Base-by-base conservation (phyloP, 2,113 vertebrate species). In the Cynoglossus semilaevis region DNA sequence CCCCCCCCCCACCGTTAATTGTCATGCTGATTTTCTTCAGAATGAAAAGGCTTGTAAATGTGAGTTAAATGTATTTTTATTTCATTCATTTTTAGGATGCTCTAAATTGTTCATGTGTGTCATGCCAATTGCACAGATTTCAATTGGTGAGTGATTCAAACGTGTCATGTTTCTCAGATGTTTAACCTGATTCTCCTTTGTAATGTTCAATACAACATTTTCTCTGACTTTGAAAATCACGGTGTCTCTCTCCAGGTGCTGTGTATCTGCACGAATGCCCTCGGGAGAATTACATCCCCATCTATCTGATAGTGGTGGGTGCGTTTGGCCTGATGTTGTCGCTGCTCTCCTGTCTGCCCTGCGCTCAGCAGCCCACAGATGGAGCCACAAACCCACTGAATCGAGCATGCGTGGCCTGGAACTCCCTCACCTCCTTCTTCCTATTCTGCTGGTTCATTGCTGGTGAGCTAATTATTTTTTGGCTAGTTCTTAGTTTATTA, bases 261-360 rank as follows among this genome's bases (percentile, higher is more conserved):
- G 12, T 63, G 1, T 43, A 91, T 44, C 64, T 90, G 22, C 0
- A 83, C 0, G 82, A 90, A 13, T 92, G 91, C 66, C 85, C 90
- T 0, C 61, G 45, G 2, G 18, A 91, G 75, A 53, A 0, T 58
- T 77, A 41, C 62, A 90, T 92, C 70, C 90, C 91, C 70, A 72
- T 92, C 66, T 92, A 89, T 38, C 16, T 91, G 77, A 63, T 91
- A 3, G 89, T 90, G 15, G 2, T 11, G 43, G 91, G 90, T 5
- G 54, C 74, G 5, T 89, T 85, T 11, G 1, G 70, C 14, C 2
- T 89, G n/a, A 0, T 58, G 45, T 45, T 90, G 15, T 1, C 15
- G 0, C 0, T 85, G 45, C 49, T 88, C 4, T 19, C 82, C 16
- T 85, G 75, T 61, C 70, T 89, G 11, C 86, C 88, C 11, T 86